Evolutionary conservation across 2,888 invertebrate species (phyloP), one percentile per base, ranked within the genome.

Genomic region (Trachelus stipa): DNA sequence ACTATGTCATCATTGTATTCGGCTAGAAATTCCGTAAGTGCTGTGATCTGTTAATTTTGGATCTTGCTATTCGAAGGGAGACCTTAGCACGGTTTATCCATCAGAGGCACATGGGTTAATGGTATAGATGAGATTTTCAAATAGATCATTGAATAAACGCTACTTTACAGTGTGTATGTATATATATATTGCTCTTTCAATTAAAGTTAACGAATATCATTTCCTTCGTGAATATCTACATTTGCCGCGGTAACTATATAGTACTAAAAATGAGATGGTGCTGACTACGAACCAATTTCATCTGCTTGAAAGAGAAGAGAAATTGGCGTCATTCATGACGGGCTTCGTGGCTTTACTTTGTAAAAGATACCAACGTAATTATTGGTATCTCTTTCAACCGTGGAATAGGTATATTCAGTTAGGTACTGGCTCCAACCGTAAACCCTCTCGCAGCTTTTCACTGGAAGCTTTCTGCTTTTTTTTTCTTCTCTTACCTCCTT

Each of bases 311-410:
- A 83, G 83, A 83, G 86, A 56, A 81, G 80, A 80, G 85, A 84
- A 85, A 87, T 85, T 83, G 85, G 80, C 82, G 84, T 84, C 82
- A 87, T 87, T 87, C 85, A 82, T 82, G 81, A 79, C 79, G 78
- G 83, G 85, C 85, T 86, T 85, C 86, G 83, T 85, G 85, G 85
- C 80, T 84, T 84, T 82, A 83, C 81, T 78, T 83, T 75, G 79
- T 79, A 81, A 84, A 83, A 83, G 83, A 79, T 56, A 56, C 56
- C 56, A 78, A 86, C 86, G 85, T 85, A 87, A 87, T 87, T 87
- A 87, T 87, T 83, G 84, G 79, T 82, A 82, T 82, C 83, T 81
- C 83, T 87, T 86, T 86, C 83, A 86, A 84, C 82, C 82, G 73
- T 73, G 79, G 79, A 83, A 81, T 83, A 84, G 83, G 85, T 83